Conservation (phyloP, 2,797 vertebrate species). For the Sebastes hubbsi region DNA sequence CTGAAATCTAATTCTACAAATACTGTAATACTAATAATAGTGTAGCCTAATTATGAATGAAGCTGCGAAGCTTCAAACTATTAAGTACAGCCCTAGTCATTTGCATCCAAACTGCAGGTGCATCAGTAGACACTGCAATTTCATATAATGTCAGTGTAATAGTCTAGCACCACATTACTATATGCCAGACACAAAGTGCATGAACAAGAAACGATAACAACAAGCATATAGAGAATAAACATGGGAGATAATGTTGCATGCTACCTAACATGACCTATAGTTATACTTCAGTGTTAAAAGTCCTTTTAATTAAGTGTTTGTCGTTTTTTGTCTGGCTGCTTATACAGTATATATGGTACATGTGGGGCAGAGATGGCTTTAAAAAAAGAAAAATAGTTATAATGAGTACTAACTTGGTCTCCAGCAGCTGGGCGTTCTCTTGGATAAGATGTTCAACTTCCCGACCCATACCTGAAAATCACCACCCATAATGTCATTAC, state of each 20-base stretch:
- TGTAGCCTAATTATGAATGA: neutral
- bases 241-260: neutral
- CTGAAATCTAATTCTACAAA: no score
- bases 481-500: neutral
- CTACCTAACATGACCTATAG: neutral
- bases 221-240: neutral
- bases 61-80: neutral
- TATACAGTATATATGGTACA: rapidly evolving
- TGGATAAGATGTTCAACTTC: slow-evolving; percentile 98
- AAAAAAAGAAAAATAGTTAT: neutral
- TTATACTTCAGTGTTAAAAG: neutral
- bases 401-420: slow-evolving; percentile 90
- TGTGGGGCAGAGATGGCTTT: neutral
- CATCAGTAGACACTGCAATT: neutral
- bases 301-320: neutral
- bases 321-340: neutral
- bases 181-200: no score
- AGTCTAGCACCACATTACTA: no score
- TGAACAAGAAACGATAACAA: no score
- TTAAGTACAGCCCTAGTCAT: neutral
- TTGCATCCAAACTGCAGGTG: neutral
- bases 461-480: slow-evolving; percentile 92
- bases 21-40: no score
- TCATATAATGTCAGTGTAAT: no score
- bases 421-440: slow-evolving; percentile 94